A percentile compares a stretch with the other conserved stretches of the same genome.
Evolutionary conservation across 2,888 invertebrate species (phyloP).

Genomic region (Nasonovia ribisnigri): DNA sequence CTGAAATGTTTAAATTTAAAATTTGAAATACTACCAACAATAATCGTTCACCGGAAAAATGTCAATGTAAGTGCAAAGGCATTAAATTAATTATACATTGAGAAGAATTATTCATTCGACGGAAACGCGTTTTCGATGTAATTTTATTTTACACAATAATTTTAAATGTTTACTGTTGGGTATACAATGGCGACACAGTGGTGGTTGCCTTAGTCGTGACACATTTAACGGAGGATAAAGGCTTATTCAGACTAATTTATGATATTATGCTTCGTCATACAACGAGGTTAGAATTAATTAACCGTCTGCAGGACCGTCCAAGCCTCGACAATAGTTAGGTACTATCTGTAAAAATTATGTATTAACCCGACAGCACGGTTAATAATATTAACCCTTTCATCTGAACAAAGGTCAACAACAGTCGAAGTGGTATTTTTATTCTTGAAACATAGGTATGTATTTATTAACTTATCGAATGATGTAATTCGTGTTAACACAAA

Average conservation of each 20-base stretch:
- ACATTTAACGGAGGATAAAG: conserved; percentile 1
- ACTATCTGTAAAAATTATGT: neutral
- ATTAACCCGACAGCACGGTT: neutral
- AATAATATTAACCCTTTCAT: neutral
- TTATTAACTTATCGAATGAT: neutral
- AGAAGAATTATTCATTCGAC: neutral
- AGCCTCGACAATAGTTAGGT: neutral
- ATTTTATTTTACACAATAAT: neutral
- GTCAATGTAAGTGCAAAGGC: neutral
- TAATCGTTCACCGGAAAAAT: neutral
- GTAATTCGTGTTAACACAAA: neutral
- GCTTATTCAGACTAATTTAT: neutral
- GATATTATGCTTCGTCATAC: neutral
- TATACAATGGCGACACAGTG: neutral
- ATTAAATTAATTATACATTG: neutral
- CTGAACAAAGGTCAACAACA: neutral
- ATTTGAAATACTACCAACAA: neutral
- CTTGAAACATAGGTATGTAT: neutral
- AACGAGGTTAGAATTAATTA: conserved; percentile 43
- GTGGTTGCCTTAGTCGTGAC: neutral
- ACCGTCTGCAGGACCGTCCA: neutral
- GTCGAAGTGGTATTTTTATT: neutral
- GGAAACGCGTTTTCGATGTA: too few species aligned
- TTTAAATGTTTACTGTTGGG: neutral
- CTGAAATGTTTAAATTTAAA: neutral